Evolutionary conservation across 1,140 invertebrate species (phyloP).

Genomic region (Mesaphorura yosii): DNA sequence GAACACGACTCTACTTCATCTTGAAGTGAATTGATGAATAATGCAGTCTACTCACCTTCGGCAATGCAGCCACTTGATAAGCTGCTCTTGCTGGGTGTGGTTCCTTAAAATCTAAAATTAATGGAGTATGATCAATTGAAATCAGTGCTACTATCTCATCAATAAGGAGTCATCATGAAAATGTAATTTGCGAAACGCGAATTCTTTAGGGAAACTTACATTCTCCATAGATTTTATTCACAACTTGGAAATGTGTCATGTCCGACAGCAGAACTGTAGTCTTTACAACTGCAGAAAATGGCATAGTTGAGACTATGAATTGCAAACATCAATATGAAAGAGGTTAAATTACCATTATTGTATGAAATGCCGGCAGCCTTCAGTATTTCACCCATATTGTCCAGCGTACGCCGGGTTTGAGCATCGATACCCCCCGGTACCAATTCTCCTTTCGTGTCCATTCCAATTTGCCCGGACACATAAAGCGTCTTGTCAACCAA

Average conservation of each 20-base stretch:
- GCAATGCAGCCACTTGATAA: constrained; percentile 19
- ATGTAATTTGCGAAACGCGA: not conserved
- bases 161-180: not conserved
- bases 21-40: no score
- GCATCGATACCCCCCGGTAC: constrained; percentile 19
- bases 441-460: constrained; percentile 12
- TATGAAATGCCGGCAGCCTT: constrained; percentile 14
- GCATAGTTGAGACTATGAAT: not conserved
- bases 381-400: constrained; percentile 24
- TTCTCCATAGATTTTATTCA: constrained; percentile 23
- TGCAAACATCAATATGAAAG: not conserved
- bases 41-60: constrained; percentile 11
- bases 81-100: constrained; percentile 24
- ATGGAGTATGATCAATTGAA: no score
- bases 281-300: constrained; percentile 18
- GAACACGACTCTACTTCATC: not conserved
- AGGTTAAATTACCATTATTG: constrained; percentile 14
- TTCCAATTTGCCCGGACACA: constrained; percentile 24
- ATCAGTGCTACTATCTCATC: no score
- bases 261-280: constrained; percentile 23
- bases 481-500: constrained; percentile 24
- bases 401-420: constrained; percentile 21
- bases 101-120: constrained; percentile 19
- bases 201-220: constrained; percentile 13
- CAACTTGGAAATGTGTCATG: constrained; percentile 11